Percentiles rank a stretch among this genome's conserved stretches.
Conservation (phyloP, 2,888 invertebrate species). For the Torymus aiolomorphi region DNA sequence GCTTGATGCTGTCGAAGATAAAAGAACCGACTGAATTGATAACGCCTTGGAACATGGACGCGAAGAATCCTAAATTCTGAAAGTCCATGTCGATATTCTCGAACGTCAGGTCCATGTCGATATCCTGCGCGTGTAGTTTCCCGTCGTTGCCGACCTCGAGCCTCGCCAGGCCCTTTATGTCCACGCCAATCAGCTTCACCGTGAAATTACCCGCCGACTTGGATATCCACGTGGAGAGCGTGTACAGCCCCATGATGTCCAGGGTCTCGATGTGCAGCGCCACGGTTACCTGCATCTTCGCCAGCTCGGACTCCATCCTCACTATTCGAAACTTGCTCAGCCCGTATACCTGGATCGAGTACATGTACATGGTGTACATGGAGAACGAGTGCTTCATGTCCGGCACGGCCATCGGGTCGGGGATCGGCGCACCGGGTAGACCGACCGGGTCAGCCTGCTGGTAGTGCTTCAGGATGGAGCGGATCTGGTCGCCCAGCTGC, state of each 20-base stretch:
- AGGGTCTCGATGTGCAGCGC: conserved; percentile 84
- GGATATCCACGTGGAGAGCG: conserved; percentile 83
- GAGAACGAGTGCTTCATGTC: conserved; percentile 85
- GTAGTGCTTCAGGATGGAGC: conserved; percentile 85
- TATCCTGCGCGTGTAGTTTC: conserved; percentile 85
- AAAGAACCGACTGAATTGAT: conserved; percentile 89
- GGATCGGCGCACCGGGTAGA: conserved; percentile 86
- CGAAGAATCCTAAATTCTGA: conserved; percentile 87
- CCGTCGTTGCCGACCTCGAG: conserved; percentile 86
- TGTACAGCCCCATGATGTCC: conserved; percentile 85
- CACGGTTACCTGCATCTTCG: conserved; percentile 86
- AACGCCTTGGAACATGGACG: conserved; percentile 82
- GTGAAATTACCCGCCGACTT: conserved; percentile 87
- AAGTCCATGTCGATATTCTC: conserved; percentile 87
- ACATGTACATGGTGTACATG: conserved; percentile 83
- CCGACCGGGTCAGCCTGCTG: conserved; percentile 88
- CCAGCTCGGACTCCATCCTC: conserved; percentile 83
- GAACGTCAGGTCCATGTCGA: conserved; percentile 87
- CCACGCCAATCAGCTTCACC: conserved; percentile 84
- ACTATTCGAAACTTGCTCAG: conserved; percentile 87
- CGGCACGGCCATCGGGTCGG: conserved; percentile 88
- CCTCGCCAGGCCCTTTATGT: conserved; percentile 82
- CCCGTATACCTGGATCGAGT: conserved; percentile 84
- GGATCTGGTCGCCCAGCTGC: conserved; percentile 84
- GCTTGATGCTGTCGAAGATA: conserved; percentile 91